Conservation (phyloP, 2,888 invertebrate species). For the Chloroclysta siterata region DNA sequence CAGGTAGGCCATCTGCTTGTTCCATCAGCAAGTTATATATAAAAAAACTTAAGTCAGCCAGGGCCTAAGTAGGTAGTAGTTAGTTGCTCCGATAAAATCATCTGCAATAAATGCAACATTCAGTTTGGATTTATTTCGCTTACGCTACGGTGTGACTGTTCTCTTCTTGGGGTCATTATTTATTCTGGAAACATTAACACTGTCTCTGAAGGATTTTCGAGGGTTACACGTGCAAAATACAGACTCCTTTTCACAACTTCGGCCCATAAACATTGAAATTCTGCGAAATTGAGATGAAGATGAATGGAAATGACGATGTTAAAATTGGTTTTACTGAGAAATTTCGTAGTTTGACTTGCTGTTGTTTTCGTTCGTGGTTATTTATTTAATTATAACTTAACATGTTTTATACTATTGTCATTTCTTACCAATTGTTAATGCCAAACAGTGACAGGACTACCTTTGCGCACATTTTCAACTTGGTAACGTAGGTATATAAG, state of each 20-base stretch:
- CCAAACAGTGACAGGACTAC: too few species aligned
- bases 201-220: slow-evolving; percentile 48
- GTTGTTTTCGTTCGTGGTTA: neutral
- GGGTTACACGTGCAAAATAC: slow-evolving; percentile 53
- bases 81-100: too few species aligned
- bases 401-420: too few species aligned
- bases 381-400: too few species aligned
- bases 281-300: neutral
- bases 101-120: too few species aligned
- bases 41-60: too few species aligned
- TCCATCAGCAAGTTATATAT: too few species aligned
- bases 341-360: neutral
- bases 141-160: slow-evolving; percentile 28
- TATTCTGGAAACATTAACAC: slow-evolving; percentile 49
- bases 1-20: too few species aligned
- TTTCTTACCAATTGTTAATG: too few species aligned
- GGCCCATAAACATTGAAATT: slow-evolving; percentile 5
- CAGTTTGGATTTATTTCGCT: neutral
- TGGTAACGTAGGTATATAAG: too few species aligned
- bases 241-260: slow-evolving; percentile 10
- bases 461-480: too few species aligned
- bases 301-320: slow-evolving; percentile 1
- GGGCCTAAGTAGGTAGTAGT: too few species aligned
- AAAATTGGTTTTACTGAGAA: neutral
- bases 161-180: slow-evolving; percentile 48